Base-by-base conservation (phyloP, 2,797 vertebrate genomes). In the Anniella stebbinsi region DNA sequence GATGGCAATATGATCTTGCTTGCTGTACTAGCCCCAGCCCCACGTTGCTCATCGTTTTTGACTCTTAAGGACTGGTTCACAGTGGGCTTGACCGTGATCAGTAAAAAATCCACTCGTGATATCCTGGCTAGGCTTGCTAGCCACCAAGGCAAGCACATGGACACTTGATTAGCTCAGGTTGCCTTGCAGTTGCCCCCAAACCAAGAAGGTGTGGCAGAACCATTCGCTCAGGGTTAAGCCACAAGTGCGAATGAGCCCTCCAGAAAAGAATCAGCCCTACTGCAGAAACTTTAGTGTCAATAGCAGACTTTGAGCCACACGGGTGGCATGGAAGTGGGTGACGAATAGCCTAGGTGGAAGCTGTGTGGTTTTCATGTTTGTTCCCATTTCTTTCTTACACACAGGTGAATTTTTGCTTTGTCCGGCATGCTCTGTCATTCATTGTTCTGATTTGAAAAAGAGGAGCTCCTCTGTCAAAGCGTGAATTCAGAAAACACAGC, bases 401-500 rank as follows among this genome's bases (percentile, higher is more conserved):
- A 92, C 84, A 76, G 73, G 89, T 69, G 89, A 72, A 13, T 82
- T 87, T 67, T 84, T 86, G 33, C 88, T 89, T 90, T 75, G 86
- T 89, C 82, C 92, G 78, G 88, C 78, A 41, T 82, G 72, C 73
- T 94, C 66, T 51, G 80, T 78, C 88, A 84, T n/a, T 87, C 73
- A 88, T 21, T 45, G 54, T 67, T 66, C 87, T 89, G 63, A 66
- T 92, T 89, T 93, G 89, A 93, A 90, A 92, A 92, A 93, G 73
- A 92, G 87, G 86, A 92, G 90, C 72, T 30, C 48, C 33, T 87
- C 70, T 92, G 77, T 88, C 88, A 90, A 84, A 93, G 87, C 82
- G 54, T 92, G 92, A 86, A 91, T 91, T 89, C 84, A 82, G 94
- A 91, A 93, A 93, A 66, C 87, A 93, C 45, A 88, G 87, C 93